Base-by-base conservation (phyloP, 2,113 vertebrate species). In the Scomber japonicus region DNA sequence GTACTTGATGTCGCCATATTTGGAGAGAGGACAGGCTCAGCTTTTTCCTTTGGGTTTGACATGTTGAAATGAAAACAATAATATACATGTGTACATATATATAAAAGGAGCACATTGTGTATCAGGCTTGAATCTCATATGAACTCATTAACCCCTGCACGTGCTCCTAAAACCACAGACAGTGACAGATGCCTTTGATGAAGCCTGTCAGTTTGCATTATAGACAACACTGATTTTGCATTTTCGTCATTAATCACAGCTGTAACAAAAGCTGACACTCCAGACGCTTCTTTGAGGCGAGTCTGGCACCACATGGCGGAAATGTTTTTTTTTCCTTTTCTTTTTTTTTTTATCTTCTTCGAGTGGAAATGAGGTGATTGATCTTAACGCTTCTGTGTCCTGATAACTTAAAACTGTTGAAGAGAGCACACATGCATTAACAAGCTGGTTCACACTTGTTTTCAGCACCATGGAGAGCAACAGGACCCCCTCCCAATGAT, bases 381-480 rank as follows among this genome's bases (percentile, higher is more conserved):
- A 66, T 74, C 61, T 49, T 11, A 40, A 48, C 27, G 40, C 46
- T 48, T 44, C 14, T 54, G 19, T 56, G 44, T 19, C 68, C 2
- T 51, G 24, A 13, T 48, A 11, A 16, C 57, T 59, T 30, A 24
- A 13, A 17, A 3, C 54, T 59, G 59, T 1, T 6, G 31, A 44
- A 4, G 51, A 19, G 60, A 49, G 78, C 45, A 62, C 44, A 71
- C 66, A 9, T 67, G 51, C 77, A 86, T 83, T 78, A 48, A 30
- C 60, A 60, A 50, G 44, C 48, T 59, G 66, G 50, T 21, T 62
- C 65, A 10, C 69, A 75, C 71, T 69, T 80, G 62, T 83, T 82
- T 94, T 94, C 94, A 94, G 94, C 70, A 95, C 93, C 93, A 91
- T 60, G 94, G 94, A 93, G 84, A 94, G 92, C 83, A 83, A 78